Percentiles rank a stretch among this genome's conserved stretches.
Conservation (phyloP, 2,113 vertebrate genomes). For the Gadus chalcogrammus region DNA sequence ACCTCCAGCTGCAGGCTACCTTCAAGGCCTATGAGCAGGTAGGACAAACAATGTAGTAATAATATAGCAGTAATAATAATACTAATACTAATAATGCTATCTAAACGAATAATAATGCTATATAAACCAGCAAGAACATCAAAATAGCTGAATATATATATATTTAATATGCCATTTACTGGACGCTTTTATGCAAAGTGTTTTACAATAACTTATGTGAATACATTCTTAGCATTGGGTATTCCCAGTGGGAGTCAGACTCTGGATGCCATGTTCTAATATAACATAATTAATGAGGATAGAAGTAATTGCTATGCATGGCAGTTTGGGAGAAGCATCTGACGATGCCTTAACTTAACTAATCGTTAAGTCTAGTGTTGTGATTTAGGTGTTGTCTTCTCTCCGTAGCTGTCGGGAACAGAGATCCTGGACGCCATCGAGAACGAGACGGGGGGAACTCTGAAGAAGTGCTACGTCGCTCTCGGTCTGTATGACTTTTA, state of each 20-base stretch:
- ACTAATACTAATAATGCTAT: too few relatives aligned
- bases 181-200: background rate
- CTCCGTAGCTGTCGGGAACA: conserved; percentile 69
- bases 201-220: background rate
- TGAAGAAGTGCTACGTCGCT: conserved; percentile 71
- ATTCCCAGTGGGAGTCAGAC: background rate
- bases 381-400: conserved; percentile 7
- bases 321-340: background rate
- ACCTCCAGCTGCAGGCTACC: conserved; percentile 75
- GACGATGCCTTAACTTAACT: background rate
- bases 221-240: too few relatives aligned
- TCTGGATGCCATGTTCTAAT: too few relatives aligned
- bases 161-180: too few relatives aligned
- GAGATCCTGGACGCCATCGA: conserved; percentile 76
- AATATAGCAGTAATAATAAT: too few relatives aligned
- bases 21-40: conserved; percentile 79
- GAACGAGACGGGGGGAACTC: conserved; percentile 70
- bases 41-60: conserved; percentile 7
- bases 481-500: conserved; percentile 58
- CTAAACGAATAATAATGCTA: too few relatives aligned
- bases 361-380: background rate
- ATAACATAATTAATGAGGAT: too few relatives aligned
- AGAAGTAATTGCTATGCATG: too few relatives aligned
- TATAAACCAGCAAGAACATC: too few relatives aligned
- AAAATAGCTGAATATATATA: too few relatives aligned